Evolutionary conservation across 2,113 vertebrate genomes (phyloP).

Genomic region (Redunca redunca): DNA sequence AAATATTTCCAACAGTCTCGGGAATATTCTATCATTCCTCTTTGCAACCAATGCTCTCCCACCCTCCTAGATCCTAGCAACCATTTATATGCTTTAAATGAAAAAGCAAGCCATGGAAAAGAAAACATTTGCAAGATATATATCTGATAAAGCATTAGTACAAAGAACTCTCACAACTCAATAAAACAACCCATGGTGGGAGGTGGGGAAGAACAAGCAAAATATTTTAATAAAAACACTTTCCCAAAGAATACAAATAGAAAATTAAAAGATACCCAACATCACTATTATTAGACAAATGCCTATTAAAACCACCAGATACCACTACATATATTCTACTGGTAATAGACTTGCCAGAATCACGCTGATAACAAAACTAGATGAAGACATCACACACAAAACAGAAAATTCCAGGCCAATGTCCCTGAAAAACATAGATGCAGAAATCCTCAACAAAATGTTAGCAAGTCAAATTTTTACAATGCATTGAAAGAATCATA

Average conservation of each 20-base stretch:
- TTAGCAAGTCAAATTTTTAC: background rate
- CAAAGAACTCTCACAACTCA: background rate
- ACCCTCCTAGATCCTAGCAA: background rate
- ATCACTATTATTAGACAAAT: background rate
- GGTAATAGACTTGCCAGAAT: background rate
- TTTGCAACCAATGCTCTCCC: background rate
- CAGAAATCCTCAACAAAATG: background rate
- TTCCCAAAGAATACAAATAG: background rate
- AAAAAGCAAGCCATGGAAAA: background rate
- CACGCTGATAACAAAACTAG: background rate
- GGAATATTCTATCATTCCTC: background rate
- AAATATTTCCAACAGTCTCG: background rate
- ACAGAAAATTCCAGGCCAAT: background rate
- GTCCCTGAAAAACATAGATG: background rate
- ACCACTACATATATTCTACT: background rate
- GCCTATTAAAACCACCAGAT: background rate
- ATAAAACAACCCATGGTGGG: background rate
- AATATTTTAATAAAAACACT: background rate
- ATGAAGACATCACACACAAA: background rate
- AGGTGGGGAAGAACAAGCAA: background rate
- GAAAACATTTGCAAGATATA: background rate
- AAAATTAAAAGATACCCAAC: background rate
- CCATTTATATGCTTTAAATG: background rate
- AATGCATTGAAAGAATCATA: background rate
- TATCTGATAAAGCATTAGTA: background rate